These are phyloP conservation scores for Leptodactylus fallax DNA, from an alignment of 2,797 vertebrate genomes.

Conservation along the genomic window DNA sequence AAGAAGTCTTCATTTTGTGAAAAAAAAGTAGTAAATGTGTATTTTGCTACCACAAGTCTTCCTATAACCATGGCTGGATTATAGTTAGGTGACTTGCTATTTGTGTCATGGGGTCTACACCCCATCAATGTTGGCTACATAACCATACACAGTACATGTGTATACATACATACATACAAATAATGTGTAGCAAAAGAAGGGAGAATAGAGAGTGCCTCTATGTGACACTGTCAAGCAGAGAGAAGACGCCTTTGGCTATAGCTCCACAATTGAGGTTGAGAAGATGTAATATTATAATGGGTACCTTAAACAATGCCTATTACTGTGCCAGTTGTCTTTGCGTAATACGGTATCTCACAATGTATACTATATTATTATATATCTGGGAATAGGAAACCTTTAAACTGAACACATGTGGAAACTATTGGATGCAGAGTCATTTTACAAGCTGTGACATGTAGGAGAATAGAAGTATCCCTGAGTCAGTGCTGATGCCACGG, in stretches of 20 bases:
- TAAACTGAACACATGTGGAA: background rate
- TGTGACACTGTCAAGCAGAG: background rate
- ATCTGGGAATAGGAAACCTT: background rate
- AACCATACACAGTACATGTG: too few relatives aligned
- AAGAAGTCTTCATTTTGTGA: too few relatives aligned
- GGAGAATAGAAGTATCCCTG: constrained; percentile 56
- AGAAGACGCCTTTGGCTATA: background rate
- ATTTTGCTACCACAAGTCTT: too few relatives aligned
- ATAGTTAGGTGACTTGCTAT: too few relatives aligned
- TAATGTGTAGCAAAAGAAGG: background rate
- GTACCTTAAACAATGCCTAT: background rate
- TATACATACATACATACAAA: too few relatives aligned
- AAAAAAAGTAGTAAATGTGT: too few relatives aligned
- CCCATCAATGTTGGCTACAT: too few relatives aligned
- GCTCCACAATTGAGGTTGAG: background rate
- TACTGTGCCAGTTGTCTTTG: background rate
- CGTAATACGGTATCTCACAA: background rate
- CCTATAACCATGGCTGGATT: too few relatives aligned
- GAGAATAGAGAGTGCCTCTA: background rate
- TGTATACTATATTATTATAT: constrained; percentile 8
- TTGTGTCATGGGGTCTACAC: too few relatives aligned
- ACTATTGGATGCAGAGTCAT: background rate
- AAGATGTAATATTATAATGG: background rate
- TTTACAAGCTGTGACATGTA: constrained; percentile 53
- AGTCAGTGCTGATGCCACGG: constrained; percentile 63